phyloP scores from a whole-genome alignment of 2,888 invertebrate species.

The Volucella inflata region DNA sequence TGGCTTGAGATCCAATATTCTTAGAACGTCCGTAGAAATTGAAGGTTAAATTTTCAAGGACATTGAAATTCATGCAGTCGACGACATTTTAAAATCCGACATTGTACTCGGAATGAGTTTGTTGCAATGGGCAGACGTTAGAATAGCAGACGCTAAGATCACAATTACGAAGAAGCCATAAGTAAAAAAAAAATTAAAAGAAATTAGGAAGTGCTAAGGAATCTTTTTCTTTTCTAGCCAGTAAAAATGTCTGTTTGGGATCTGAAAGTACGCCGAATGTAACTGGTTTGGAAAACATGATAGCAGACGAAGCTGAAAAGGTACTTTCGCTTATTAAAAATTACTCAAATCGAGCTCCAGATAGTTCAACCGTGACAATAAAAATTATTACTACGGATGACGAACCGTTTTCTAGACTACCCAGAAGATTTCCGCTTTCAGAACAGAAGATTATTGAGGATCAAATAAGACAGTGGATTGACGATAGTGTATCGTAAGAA shows the following conservation, averaged over 20 bases:
- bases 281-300: constrained; percentile 4
- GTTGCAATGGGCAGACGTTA: no score
- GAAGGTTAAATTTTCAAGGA: no score
- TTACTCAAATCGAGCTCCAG: constrained; percentile 8
- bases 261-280: constrained; percentile 2
- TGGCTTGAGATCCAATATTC: no score
- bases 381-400: constrained; percentile 48
- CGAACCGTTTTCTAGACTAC: constrained; percentile 33
- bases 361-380: constrained; percentile 32
- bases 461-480: constrained; percentile 32
- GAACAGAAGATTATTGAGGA: constrained; percentile 41
- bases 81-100: no score
- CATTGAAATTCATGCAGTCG: no score
- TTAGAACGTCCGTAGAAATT: no score
- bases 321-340: constrained; percentile 27
- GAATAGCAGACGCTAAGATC: no score
- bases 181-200: neutral
- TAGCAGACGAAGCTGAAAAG: constrained; percentile 16
- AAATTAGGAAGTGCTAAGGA: neutral
- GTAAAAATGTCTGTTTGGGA: constrained; percentile 3
- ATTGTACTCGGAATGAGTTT: no score
- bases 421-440: constrained; percentile 39
- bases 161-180: no score
- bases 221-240: constrained; percentile 3
- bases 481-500: constrained; percentile 34